Evolutionary conservation across 2,888 invertebrate genomes (phyloP).

Genomic region (Netelia melanura): DNA sequence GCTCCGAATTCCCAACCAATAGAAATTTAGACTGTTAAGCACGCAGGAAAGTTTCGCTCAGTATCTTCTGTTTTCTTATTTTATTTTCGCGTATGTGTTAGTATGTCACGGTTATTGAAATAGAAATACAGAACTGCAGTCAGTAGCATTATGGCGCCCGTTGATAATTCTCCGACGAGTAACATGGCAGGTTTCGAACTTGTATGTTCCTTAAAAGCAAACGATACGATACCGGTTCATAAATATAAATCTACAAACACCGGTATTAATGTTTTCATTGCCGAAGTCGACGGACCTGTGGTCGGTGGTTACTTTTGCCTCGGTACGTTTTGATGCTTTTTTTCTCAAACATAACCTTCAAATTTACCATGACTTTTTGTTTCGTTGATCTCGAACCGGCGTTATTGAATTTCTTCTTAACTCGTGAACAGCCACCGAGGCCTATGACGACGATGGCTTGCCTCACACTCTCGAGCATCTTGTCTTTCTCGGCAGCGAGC

Average conservation of each 20-base stretch:
- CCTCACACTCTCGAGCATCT: conserved; percentile 97
- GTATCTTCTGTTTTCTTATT: conserved; percentile 2
- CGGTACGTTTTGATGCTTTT: conserved; percentile 86
- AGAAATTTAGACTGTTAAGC: conserved; percentile 34
- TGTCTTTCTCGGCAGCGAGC: conserved; percentile 95
- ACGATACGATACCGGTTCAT: conserved; percentile 91
- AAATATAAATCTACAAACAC: conserved; percentile 93
- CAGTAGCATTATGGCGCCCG: conserved; percentile 80
- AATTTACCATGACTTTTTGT: conserved; percentile 6
- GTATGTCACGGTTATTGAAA: neutral
- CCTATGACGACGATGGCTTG: conserved; percentile 95
- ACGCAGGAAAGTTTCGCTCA: neutral
- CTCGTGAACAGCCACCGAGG: conserved; percentile 92
- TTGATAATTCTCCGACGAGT: conserved; percentile 81
- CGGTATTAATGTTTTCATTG: conserved; percentile 93
- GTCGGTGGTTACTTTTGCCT: conserved; percentile 95
- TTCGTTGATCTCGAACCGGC: neutral
- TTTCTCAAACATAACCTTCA: conserved; percentile 54
- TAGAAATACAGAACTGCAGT: neutral
- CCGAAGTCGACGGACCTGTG: conserved; percentile 95
- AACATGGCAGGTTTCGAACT: conserved; percentile 86
- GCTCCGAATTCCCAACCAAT: conserved; percentile 26
- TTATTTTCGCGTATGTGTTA: neutral
- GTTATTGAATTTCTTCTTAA: neutral
- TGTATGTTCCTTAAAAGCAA: conserved; percentile 89